These are phyloP conservation scores for Bradypus variegatus DNA, from an alignment of 2,797 vertebrate genomes.

Conservation along the genomic window DNA sequence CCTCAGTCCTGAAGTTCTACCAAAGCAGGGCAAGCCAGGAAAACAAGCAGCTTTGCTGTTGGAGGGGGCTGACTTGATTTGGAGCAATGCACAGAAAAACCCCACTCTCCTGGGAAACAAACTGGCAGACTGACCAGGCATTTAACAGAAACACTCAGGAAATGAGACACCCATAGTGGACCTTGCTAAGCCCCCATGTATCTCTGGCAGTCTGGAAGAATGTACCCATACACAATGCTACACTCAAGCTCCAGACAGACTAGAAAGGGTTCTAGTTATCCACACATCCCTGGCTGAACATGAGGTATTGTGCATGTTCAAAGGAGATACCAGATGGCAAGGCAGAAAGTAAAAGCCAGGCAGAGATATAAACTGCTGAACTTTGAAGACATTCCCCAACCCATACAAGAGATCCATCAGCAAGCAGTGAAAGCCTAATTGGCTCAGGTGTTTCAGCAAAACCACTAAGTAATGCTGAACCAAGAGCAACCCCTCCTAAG, in stretches of 20 bases:
- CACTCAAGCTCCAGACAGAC: neutral
- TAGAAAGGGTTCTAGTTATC: neutral
- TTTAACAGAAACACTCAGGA: neutral
- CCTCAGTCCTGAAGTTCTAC: neutral
- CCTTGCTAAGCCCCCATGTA: neutral
- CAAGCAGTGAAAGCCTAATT: neutral
- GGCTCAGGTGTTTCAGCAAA: neutral
- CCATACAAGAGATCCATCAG: neutral
- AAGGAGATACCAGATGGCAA: neutral
- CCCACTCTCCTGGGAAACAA: neutral
- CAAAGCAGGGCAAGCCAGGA: neutral
- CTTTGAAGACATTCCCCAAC: constrained; percentile 5
- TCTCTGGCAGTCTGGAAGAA: neutral
- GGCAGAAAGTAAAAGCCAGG: neutral
- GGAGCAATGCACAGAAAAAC: neutral
- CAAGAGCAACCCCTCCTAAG: neutral
- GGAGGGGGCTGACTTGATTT: neutral
- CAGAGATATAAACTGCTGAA: neutral
- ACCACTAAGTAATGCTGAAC: neutral
- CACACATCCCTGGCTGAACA: neutral
- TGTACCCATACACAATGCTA: neutral
- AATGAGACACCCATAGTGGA: neutral
- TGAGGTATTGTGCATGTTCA: neutral
- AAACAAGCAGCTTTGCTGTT: neutral
- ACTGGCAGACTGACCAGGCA: neutral